Conservation (phyloP, 1,140 invertebrate genomes). For the Drosophila arawakana region DNA sequence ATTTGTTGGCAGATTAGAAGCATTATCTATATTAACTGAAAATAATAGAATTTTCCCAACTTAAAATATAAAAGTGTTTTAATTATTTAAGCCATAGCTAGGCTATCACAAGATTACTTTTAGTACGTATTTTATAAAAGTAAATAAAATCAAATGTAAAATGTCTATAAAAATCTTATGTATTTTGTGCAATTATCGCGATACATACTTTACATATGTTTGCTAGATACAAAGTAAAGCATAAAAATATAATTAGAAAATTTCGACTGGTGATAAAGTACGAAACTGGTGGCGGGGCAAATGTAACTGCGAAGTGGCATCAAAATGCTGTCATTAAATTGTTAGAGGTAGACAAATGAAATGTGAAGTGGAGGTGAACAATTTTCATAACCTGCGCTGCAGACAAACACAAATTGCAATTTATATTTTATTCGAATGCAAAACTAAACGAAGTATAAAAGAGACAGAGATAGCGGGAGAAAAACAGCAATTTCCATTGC, state of each 20-base stretch:
- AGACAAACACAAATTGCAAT: constrained; percentile 68
- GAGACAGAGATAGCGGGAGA: neutral
- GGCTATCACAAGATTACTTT: no score
- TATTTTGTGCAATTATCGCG: constrained; percentile 61
- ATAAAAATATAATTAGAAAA: constrained; percentile 51
- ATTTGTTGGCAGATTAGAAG: no score
- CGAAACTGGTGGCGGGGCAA: constrained; percentile 8
- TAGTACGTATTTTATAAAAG: no score
- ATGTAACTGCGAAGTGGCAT: constrained; percentile 22
- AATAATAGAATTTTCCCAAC: no score
- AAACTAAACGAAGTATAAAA: constrained; percentile 4
- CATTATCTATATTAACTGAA: no score
- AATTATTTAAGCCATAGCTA: no score
- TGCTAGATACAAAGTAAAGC: constrained; percentile 41
- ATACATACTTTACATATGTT: constrained; percentile 46
- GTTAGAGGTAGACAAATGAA: neutral
- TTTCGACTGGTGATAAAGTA: constrained; percentile 42
- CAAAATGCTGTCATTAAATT: constrained; percentile 69
- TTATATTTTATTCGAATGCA: constrained; percentile 68
- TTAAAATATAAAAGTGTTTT: no score
- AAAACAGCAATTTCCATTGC: constrained; percentile 4
- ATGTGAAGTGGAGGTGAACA: neutral
- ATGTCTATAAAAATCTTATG: constrained; percentile 67
- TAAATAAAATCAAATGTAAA: neutral
- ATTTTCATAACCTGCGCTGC: constrained; percentile 56